Conservation (phyloP, 2,797 vertebrate species). For the Adelosebastes latens region DNA sequence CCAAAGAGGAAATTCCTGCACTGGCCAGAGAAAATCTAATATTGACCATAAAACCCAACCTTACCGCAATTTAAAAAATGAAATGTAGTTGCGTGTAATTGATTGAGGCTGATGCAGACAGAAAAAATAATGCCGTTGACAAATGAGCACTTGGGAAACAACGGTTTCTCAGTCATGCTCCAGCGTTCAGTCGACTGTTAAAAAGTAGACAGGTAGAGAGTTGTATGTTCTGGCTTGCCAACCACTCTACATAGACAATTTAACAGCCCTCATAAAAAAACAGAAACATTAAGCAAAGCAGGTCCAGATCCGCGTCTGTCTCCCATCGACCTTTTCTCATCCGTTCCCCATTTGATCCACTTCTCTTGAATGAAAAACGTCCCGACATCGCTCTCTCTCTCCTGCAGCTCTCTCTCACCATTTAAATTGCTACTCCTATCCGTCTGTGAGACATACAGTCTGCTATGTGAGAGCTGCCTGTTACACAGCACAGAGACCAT, state of each 20-base stretch:
- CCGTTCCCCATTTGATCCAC: constrained; percentile 20
- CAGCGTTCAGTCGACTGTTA: neutral
- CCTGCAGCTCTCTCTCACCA: constrained; percentile 12
- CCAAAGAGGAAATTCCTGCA: constrained; percentile 44
- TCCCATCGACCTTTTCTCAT: constrained; percentile 40
- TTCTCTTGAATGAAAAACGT: constrained; percentile 19
- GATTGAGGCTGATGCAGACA: constrained; percentile 18
- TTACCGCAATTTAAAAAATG: constrained; percentile 14
- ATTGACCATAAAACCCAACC: constrained; percentile 46
- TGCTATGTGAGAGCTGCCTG: constrained; percentile 48
- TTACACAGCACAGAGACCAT: constrained; percentile 42
- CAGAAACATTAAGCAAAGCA: constrained; percentile 59
- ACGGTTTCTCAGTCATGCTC: constrained; percentile 5
- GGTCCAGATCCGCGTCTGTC: constrained; percentile 59
- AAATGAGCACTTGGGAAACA: constrained; percentile 39
- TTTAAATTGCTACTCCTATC: constrained; percentile 36
- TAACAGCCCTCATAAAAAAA: constrained; percentile 76
- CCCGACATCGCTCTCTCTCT: neutral
- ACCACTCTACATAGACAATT: constrained; percentile 58
- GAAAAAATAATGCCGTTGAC: constrained; percentile 27
- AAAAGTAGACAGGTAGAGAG: constrained; percentile 41
- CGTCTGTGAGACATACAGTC: constrained; percentile 39
- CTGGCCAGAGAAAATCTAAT: constrained; percentile 43
- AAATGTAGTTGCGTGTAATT: constrained; percentile 15
- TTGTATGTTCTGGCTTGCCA: constrained; percentile 47